phyloP scores from a whole-genome alignment of 2,113 vertebrate genomes.

The Lagenorhynchus albirostris region DNA sequence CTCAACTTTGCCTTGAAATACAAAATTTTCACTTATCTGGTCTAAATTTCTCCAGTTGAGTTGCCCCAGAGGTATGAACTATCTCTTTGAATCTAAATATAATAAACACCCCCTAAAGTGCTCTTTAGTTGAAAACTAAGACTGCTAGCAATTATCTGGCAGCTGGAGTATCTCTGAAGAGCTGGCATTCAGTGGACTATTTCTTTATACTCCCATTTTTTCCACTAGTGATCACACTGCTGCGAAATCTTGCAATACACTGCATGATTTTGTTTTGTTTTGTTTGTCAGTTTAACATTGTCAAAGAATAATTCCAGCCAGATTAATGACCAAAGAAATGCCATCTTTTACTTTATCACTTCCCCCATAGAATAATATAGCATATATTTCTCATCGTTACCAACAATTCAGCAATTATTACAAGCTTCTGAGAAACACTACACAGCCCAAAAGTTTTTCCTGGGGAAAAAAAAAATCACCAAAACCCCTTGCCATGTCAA shows the following conservation, averaged over 20 bases:
- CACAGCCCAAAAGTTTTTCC: not conserved
- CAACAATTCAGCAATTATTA: not conserved
- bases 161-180: not conserved
- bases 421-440: not conserved
- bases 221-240: not conserved
- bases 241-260: not conserved
- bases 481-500: not conserved
- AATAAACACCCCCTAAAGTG: not conserved
- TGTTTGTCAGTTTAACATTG: not conserved
- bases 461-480: not conserved
- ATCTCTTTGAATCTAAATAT: not conserved
- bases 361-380: not conserved
- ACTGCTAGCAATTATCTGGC: not conserved
- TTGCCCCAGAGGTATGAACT: not conserved
- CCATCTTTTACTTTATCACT: not conserved
- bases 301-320: not conserved
- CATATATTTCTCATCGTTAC: not conserved
- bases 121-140: slow-evolving; percentile 23
- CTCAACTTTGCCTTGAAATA: not conserved
- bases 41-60: not conserved
- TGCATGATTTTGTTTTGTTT: not conserved
- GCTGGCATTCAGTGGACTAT: not conserved
- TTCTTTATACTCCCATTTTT: not conserved
- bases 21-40: not conserved
- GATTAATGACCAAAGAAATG: not conserved